Evolutionary conservation across 2,888 invertebrate genomes (phyloP), one percentile per base, ranked within the genome.

Genomic region (Tachina lurida): DNA sequence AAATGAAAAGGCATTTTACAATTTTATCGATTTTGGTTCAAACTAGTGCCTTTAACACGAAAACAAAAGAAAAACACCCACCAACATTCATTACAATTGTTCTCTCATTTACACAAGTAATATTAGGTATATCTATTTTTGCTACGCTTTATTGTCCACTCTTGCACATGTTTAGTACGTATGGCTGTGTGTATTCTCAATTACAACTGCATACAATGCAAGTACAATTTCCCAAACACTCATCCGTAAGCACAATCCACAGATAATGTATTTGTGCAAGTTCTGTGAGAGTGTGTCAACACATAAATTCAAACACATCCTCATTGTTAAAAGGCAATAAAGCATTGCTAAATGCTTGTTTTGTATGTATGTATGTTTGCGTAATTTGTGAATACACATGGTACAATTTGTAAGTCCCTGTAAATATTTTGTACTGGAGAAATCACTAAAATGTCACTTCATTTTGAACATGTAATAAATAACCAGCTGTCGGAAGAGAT

Each of bases 311-410:
- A 49, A 60, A 80, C 74, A 71, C 54, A 70, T 63, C 19, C 12
- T 63, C 49, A 65, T 80, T 78, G 74, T 82, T 56, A 41, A 60
- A 78, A 75, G 78, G 81, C 81, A 81, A 68, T 77, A 81, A 82
- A 79, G 63, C 78, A 75, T 85, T 75, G 70, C 31, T 31, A 81
- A 85, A 74, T 74, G 47, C 43, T 76, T 58, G 22, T 52, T 49
- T 58, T 52, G 9, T 43, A 0, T 54, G 15, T 54, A 1, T 54
- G 15, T 54, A 7, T 31, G 43, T 22, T n/a, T 13, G 17, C 10
- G 39, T 31, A 17, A 58, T 47, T 39, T 4, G 31, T 41, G 58
- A 4, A 15, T 39, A 39, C 4, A 4, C 19, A 7, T 31, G 31
- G 5, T 7, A 31, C 31, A 31, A 31, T 31, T 31, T 31, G 65